Percentiles rank a stretch among this genome's conserved stretches.
Evolutionary conservation across 2,888 invertebrate species (phyloP).

Genomic region (Liopterus haemorrhoidalis): DNA sequence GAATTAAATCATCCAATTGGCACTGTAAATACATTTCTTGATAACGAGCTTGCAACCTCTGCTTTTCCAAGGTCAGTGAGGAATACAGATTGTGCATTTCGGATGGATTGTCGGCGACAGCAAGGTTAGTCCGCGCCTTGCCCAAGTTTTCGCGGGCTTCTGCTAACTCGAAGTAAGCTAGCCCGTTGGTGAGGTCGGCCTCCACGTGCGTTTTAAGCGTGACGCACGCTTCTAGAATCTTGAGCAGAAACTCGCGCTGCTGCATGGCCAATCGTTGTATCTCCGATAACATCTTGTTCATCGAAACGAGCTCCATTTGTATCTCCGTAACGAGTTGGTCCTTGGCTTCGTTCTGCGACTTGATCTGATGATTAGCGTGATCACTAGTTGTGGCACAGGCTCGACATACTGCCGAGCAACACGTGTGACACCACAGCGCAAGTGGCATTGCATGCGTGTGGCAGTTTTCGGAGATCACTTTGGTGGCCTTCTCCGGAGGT

Average conservation of each 20-base stretch:
- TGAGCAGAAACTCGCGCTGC: conserved; percentile 65
- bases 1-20: conserved; percentile 64
- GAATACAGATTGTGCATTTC: conserved; percentile 59
- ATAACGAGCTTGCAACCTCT: conserved; percentile 60
- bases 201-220: conserved; percentile 70
- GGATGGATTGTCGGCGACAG: conserved; percentile 53
- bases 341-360: conserved; percentile 62
- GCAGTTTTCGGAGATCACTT: conserved; percentile 56
- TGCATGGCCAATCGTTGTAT: conserved; percentile 65
- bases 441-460: conserved; percentile 68
- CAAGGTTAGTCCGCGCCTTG: conserved; percentile 55
- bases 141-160: conserved; percentile 60
- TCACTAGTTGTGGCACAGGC: conserved; percentile 62
- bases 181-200: conserved; percentile 64
- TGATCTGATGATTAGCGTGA: conserved; percentile 61
- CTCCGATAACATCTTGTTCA: conserved; percentile 63
- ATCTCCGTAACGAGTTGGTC: conserved; percentile 61
- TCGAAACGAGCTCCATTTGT: conserved; percentile 59
- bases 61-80: conserved; percentile 59
- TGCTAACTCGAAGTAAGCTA: conserved; percentile 59
- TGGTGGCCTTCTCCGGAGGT: conserved; percentile 44
- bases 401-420: conserved; percentile 58
- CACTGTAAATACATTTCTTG: conserved; percentile 68
- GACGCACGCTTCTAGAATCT: conserved; percentile 67
- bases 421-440: conserved; percentile 64